Evolutionary conservation across 2,113 vertebrate species (phyloP).

Genomic region (Pseudois nayaur): DNA sequence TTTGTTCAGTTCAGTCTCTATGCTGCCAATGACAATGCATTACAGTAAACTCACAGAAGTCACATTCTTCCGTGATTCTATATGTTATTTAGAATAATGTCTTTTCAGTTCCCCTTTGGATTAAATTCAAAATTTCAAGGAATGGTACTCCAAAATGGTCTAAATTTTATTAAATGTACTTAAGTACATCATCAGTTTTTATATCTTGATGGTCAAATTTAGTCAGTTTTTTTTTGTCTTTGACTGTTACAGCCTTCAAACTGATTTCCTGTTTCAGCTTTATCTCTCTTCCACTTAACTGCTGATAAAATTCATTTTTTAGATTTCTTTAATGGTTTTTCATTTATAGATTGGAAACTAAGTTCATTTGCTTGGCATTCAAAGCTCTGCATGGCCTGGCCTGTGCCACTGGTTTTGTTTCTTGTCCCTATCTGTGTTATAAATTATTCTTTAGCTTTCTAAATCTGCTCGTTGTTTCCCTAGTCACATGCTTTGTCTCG

Average conservation of each 20-base stretch:
- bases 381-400: neutral
- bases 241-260: neutral
- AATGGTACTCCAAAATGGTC: neutral
- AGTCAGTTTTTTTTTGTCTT: neutral
- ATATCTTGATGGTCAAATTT: neutral
- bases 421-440: neutral
- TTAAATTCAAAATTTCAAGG: neutral
- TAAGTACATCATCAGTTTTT: neutral
- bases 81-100: neutral
- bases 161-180: conserved; percentile 17
- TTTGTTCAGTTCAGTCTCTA: neutral
- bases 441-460: neutral
- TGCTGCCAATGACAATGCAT: neutral
- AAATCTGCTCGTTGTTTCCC: neutral
- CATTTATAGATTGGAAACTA: neutral
- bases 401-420: neutral
- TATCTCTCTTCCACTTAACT: neutral
- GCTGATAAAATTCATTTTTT: neutral
- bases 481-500: neutral
- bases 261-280: neutral
- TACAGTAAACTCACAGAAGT: neutral
- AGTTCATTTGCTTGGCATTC: neutral
- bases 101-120: neutral
- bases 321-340: neutral
- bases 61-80: neutral